These are phyloP conservation scores for Thripadectes ignobilis DNA, from an alignment of 2,797 vertebrate species.

Conservation along the genomic window DNA sequence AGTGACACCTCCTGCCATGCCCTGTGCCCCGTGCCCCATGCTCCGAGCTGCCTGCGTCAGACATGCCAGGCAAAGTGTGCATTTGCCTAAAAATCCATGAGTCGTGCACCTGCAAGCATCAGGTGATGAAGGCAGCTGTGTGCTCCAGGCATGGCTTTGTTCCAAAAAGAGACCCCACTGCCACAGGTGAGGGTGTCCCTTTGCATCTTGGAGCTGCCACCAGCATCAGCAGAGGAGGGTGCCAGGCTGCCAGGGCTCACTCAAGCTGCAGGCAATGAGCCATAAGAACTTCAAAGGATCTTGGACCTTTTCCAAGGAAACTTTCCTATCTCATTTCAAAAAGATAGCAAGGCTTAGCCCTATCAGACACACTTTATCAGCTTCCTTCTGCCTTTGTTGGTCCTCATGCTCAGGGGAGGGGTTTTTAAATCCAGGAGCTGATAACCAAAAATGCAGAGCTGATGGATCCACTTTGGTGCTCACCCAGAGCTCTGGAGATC, in stretches of 20 bases:
- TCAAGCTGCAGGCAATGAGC: neutral
- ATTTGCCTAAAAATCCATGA: neutral
- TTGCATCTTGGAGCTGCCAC: neutral
- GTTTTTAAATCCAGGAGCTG: neutral
- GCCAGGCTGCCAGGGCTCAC: neutral
- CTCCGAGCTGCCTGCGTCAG: neutral
- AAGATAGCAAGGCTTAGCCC: neutral
- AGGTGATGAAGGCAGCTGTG: rapidly evolving
- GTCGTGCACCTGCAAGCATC: rapidly evolving
- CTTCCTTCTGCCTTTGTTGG: neutral
- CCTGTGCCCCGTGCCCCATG: neutral
- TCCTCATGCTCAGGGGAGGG: neutral
- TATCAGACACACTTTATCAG: neutral
- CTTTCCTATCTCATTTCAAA: neutral
- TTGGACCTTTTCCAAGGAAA: neutral
- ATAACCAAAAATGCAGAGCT: neutral
- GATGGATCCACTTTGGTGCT: neutral
- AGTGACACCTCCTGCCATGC: rapidly evolving
- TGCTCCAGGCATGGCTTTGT: neutral
- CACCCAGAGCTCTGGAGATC: neutral
- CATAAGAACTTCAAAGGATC: neutral
- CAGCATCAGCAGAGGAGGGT: neutral
- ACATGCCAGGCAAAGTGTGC: neutral
- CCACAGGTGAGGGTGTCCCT: neutral
- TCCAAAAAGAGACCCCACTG: neutral